These are phyloP conservation scores for Thumatha senex DNA, from an alignment of 2,888 invertebrate genomes.

Conservation along the genomic window DNA sequence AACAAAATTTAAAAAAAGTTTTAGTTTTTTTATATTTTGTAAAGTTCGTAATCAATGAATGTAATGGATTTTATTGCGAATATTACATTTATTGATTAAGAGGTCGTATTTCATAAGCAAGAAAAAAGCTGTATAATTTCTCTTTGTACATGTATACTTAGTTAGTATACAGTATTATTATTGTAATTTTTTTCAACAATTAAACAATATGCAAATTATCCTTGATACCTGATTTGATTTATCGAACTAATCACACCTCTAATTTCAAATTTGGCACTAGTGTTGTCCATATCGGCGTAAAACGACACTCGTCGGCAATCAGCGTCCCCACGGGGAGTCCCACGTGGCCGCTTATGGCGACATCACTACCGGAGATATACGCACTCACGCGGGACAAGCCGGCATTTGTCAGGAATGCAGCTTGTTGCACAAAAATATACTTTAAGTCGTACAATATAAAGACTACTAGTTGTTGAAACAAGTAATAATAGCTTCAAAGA, in stretches of 20 bases:
- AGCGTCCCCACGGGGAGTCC: constrained; percentile 70
- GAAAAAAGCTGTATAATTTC: too few species aligned
- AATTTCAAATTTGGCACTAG: constrained; percentile 55
- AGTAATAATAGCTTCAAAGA: constrained; percentile 38
- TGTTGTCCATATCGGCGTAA: constrained; percentile 68
- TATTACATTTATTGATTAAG: too few species aligned
- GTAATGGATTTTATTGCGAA: too few species aligned
- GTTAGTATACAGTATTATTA: too few species aligned
- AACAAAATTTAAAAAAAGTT: neutral
- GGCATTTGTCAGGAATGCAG: constrained; percentile 46
- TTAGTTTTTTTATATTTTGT: neutral
- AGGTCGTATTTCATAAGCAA: too few species aligned
- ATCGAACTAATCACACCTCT: constrained; percentile 33
- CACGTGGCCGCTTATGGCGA: constrained; percentile 61
- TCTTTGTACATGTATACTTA: too few species aligned
- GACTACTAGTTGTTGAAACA: constrained; percentile 1
- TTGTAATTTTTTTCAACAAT: too few species aligned
- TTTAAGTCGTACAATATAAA: constrained; percentile 16
- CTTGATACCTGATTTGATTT: constrained; percentile 25
- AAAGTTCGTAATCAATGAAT: too few species aligned
- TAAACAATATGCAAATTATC: neutral
- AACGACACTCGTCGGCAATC: constrained; percentile 77
- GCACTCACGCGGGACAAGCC: constrained; percentile 64
- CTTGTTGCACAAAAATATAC: constrained; percentile 19
- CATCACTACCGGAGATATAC: constrained; percentile 50